A percentile compares a stretch with the other conserved stretches of the same genome.
Evolutionary conservation across 2,888 invertebrate genomes (phyloP).

Genomic region (Capitulum mitella): DNA sequence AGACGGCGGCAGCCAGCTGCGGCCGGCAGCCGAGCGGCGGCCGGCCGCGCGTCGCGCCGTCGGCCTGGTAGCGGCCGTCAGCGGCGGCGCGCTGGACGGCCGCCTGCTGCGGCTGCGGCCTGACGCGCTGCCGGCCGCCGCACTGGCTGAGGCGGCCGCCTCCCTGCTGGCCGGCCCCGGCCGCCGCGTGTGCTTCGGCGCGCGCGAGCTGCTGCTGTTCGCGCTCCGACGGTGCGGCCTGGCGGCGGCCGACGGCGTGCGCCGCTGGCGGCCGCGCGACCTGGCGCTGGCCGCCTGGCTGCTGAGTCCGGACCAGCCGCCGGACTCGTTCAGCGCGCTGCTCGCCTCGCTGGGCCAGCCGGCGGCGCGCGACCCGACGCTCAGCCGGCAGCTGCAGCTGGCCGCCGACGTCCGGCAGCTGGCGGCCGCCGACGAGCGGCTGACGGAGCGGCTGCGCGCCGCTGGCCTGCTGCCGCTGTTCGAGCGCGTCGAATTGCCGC

Average conservation of each 20-base stretch:
- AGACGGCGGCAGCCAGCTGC: constrained; percentile 9
- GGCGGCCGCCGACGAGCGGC: background rate
- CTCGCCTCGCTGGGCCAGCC: background rate
- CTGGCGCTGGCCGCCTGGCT: constrained; percentile 31
- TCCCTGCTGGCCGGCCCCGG: constrained; percentile 1
- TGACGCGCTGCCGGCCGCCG: background rate
- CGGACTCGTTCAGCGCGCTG: constrained; percentile 28
- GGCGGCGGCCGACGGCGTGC: background rate
- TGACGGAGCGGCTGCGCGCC: background rate
- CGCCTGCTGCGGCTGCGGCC: background rate
- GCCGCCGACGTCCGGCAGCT: constrained; percentile 2
- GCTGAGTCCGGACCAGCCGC: constrained; percentile 32
- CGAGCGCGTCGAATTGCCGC: constrained; percentile 3
- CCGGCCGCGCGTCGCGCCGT: no score
- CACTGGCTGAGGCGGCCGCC: no score
- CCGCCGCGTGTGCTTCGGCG: constrained; percentile 1
- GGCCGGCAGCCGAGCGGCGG: background rate
- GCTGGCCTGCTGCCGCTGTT: background rate
- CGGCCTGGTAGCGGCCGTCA: background rate
- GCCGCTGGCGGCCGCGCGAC: background rate
- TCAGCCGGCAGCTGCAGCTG: constrained; percentile 17
- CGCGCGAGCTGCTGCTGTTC: background rate
- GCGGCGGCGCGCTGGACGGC: background rate
- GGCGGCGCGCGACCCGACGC: background rate
- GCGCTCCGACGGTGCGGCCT: constrained; percentile 7